These are phyloP conservation scores for Tridacna gigas DNA, from an alignment of 2,888 invertebrate species.

Conservation along the genomic window DNA sequence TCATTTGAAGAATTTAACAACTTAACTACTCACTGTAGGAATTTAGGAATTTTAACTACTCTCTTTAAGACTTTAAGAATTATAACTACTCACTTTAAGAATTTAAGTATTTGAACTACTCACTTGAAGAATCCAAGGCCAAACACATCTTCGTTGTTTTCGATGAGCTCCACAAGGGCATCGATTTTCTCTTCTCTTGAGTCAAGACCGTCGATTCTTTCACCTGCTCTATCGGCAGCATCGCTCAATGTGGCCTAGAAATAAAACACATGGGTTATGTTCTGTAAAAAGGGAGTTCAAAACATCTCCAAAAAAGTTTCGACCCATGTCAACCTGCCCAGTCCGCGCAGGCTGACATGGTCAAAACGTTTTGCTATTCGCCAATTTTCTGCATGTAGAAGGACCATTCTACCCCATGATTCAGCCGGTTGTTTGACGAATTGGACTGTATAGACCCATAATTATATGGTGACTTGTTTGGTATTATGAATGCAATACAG, in stretches of 20 bases:
- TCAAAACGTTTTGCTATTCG: too few relatives aligned
- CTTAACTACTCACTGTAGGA: not conserved
- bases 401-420: too few relatives aligned
- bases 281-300: not conserved
- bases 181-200: not conserved
- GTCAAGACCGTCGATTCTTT: not conserved
- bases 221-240: not conserved
- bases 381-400: too few relatives aligned
- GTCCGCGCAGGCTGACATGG: too few relatives aligned
- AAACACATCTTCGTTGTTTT: not conserved
- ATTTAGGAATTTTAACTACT: not conserved
- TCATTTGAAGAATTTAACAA: too few relatives aligned
- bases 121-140: conserved; percentile 16
- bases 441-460: too few relatives aligned
- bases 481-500: too few relatives aligned
- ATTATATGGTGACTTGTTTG: too few relatives aligned
- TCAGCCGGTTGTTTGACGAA: too few relatives aligned
- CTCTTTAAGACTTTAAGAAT: conserved; percentile 1
- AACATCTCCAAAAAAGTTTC: too few relatives aligned
- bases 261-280: not conserved
- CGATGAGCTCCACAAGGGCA: not conserved
- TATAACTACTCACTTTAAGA: not conserved
- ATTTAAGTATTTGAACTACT: not conserved
- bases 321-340: too few relatives aligned
- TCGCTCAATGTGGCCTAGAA: not conserved